phyloP scores from a whole-genome alignment of 2,888 invertebrate genomes.

The Yponomeuta sedellus region DNA sequence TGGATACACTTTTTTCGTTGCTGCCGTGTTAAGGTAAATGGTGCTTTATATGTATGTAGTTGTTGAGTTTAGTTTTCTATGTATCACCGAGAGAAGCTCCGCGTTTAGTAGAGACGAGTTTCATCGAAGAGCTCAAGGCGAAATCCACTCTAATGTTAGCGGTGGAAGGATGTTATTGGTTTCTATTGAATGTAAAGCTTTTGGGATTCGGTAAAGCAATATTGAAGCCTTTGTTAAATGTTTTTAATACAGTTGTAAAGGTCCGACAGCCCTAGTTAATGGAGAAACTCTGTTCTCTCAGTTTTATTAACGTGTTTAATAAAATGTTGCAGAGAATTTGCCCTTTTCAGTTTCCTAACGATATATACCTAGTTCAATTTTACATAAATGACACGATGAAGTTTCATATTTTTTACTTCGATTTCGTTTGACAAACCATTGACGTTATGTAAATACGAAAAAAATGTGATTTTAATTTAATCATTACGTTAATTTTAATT shows the following conservation, averaged over 20 bases:
- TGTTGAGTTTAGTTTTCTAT: conserved; percentile 33
- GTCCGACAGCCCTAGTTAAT: conserved; percentile 19
- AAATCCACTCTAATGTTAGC: not conserved
- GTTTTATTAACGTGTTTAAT: conserved; percentile 37
- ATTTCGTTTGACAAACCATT: not conserved
- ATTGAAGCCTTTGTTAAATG: conserved; percentile 34
- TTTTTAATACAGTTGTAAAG: conserved; percentile 28
- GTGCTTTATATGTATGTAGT: conserved; percentile 56
- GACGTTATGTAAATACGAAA: conserved; percentile 49
- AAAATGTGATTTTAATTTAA: conserved; percentile 60
- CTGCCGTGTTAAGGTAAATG: conserved; percentile 56
- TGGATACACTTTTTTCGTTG: conserved; percentile 41
- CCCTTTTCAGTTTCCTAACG: conserved; percentile 1
- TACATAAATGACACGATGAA: not conserved
- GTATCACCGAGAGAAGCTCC: not conserved
- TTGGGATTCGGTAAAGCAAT: conserved; percentile 39
- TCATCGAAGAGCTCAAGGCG: not conserved
- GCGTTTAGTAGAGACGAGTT: not conserved
- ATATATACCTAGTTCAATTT: conserved; percentile 4
- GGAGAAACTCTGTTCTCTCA: conserved; percentile 44
- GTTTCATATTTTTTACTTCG: conserved; percentile 11
- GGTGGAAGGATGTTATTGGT: not conserved
- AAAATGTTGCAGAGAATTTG: conserved; percentile 16
- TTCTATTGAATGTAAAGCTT: not conserved
- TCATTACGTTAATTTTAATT: conserved; percentile 33